Evolutionary conservation across 2,888 invertebrate species (phyloP).

Genomic region (Microctonus brassicae): DNA sequence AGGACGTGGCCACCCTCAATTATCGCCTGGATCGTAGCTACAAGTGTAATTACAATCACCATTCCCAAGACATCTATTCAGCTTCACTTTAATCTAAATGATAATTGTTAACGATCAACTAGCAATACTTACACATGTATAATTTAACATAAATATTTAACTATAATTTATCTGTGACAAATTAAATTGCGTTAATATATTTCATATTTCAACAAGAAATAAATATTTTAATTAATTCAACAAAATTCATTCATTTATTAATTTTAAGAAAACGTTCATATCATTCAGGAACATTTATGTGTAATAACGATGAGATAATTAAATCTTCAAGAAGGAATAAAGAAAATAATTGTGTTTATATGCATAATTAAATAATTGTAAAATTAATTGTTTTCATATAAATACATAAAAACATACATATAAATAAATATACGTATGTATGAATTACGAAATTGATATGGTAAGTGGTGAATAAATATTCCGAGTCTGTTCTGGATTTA

Average conservation of each 20-base stretch:
- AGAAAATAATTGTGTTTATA: too few relatives aligned
- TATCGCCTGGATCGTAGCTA: conserved; percentile 32
- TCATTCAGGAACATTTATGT: too few relatives aligned
- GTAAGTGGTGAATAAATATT: not conserved
- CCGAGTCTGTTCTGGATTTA: not conserved
- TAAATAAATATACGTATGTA: not conserved
- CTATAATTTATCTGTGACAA: too few relatives aligned
- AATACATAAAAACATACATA: not conserved
- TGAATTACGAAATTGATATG: not conserved
- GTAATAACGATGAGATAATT: too few relatives aligned
- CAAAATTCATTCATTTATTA: too few relatives aligned
- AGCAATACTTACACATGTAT: not conserved
- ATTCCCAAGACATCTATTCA: conserved; percentile 25
- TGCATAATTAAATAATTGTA: too few relatives aligned
- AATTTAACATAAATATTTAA: too few relatives aligned
- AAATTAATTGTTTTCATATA: too few relatives aligned
- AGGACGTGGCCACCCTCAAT: conserved; percentile 40
- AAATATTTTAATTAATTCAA: too few relatives aligned
- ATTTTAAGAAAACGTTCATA: too few relatives aligned
- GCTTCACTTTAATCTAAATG: conserved; percentile 26
- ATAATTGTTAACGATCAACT: conserved; percentile 30
- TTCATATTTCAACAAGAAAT: not conserved
- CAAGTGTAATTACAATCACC: conserved; percentile 39
- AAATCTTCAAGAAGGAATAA: too few relatives aligned
- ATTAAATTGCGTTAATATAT: not conserved